Evolutionary conservation across 2,888 invertebrate genomes (phyloP), one percentile per base, ranked within the genome.

Genomic region (Heliconius cydno): DNA sequence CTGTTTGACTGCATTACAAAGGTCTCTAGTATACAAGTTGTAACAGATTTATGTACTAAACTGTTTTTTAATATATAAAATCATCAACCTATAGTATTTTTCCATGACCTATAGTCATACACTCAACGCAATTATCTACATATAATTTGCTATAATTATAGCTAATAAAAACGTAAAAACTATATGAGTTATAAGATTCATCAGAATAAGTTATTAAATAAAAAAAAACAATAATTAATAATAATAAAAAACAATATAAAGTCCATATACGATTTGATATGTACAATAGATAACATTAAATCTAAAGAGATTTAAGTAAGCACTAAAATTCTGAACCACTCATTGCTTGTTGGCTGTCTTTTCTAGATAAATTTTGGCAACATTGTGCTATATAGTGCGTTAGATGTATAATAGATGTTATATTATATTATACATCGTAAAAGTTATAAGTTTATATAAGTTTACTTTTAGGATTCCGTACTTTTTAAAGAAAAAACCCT

Each of bases 71-170:
- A 30, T 30, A 30, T 30, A 30, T 34, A 63, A 22, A 30, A 73
- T 19, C 65, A 34, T n/a, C 10, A 15, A 72, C 52, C 34, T 22
- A 25, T 65, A n/a, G 66, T 66, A 78, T 25, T 28, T 73, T 73
- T 78, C 78, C 66, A 78, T 78, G 78, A 78, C 72, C 72, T 66
- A 57, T 30, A 78, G 72, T 66, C 72, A 73, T 63, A 71, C 71
- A 65, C 52, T 75, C 65, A 75, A 30, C 41, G 19, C 25, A 19
- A 63, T 74, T 74, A 30, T 30, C 30, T 30, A 63, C 13, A 65
- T 28, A 65, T 28, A 65, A 75, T 46, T 46, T 75, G 10, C 65
- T 28, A 25, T 63, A 75, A 75, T 75, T 75, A 46, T 30, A 22
- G 15, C 22, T 13, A 65, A 63, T 75, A 63, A 63, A 75, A 75